Base-by-base conservation (phyloP, 2,797 vertebrate species). In the Sebastes kiyomatsui region DNA sequence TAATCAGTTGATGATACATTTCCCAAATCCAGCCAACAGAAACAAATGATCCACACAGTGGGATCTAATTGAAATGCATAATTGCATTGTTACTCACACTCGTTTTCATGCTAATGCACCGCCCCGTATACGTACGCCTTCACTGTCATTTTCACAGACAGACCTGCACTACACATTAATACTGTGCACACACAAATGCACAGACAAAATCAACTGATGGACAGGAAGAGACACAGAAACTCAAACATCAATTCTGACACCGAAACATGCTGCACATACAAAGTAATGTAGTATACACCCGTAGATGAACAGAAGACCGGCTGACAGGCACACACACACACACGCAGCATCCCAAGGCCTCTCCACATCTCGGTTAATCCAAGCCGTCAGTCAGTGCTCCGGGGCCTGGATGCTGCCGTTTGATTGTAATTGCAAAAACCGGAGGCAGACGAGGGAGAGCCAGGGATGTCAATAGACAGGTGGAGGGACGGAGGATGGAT, bases 341-440 rank as follows among this genome's bases (percentile, higher is more conserved):
- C 82, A 69, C 80, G 86, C 90, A 81, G 62, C 80, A 81, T 93
- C 90, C 90, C 88, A 86, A 90, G 94, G 92, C 91, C 85, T 92
- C 90, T 83, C 81, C 88, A 67, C 87, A 72, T 91, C 92, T 91
- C 84, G 68, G 90, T 92, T 93, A 95, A 94, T 94, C 90, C 90
- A 72, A 93, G 89, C 90, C 88, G 93, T 94, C 94, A 95, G 92
- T 93, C 92, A 88, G 87, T 56, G 90, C 92, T 93, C 55, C 76
- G 42, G 93, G 93, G 88, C 87, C 92, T 92, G 93, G 91, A 92
- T 93, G 92, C 90, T 91, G 92, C 92, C 84, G 89, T 93, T 95
- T 95, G 93, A 95, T 95, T 95, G 94, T 94, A 95, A 95, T 95
- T 95, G 94, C 93, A 90, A 93, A 93, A 94, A 90, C 93, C 88